phyloP scores from a whole-genome alignment of 2,888 invertebrate genomes.

The Plebejus argus region DNA sequence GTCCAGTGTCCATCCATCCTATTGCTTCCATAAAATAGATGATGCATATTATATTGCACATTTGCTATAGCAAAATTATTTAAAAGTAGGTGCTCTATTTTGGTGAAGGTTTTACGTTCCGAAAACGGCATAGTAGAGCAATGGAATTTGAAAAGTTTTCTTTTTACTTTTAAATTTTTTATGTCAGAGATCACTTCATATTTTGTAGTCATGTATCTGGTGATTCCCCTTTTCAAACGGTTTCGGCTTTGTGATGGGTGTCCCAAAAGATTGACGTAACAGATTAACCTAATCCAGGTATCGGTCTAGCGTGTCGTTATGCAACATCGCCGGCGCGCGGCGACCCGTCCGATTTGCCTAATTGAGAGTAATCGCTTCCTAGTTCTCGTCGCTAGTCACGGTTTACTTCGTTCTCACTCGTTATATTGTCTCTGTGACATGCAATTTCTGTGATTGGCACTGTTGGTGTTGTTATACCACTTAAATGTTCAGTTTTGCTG shows the following conservation, averaged over 20 bases:
- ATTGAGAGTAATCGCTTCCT: constrained; percentile 15
- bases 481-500: not conserved
- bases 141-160: not conserved
- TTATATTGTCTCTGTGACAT: not conserved
- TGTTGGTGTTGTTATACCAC: not conserved
- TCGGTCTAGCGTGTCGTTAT: constrained; percentile 4
- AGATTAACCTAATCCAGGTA: constrained; percentile 14
- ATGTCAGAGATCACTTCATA: too few species aligned
- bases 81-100: not conserved
- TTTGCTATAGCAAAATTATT: not conserved
- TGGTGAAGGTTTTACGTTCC: not conserved
- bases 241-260: not conserved
- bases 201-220: too few species aligned
- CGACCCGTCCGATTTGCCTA: constrained; percentile 18
- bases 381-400: not conserved
- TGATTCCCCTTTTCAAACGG: too few species aligned
- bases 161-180: too few species aligned
- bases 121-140: not conserved
- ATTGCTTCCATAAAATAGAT: not conserved
- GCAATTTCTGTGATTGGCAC: not conserved
- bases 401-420: constrained; percentile 8
- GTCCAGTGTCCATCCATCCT: not conserved
- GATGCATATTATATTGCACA: not conserved
- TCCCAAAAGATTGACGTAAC: not conserved
- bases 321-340: not conserved